phyloP scores from a whole-genome alignment of 2,113 vertebrate species.

The Channa argus region DNA sequence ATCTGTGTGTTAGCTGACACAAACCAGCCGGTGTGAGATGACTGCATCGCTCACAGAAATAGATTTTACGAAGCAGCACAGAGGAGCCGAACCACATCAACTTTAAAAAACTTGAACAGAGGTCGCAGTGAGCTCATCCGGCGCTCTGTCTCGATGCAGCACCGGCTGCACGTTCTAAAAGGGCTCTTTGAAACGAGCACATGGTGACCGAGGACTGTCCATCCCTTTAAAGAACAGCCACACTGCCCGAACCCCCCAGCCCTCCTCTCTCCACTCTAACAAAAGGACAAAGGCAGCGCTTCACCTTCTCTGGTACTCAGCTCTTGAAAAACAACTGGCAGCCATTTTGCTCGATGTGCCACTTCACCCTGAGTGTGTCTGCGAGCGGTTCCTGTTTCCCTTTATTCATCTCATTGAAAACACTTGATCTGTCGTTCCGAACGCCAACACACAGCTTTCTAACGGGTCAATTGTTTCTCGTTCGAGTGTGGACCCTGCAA shows the following conservation, averaged over 20 bases:
- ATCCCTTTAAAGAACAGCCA: conserved; percentile 6
- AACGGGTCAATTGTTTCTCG: not conserved
- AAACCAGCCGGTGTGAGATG: conserved; percentile 3
- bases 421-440: not conserved
- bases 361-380: conserved; percentile 30
- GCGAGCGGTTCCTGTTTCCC: not conserved
- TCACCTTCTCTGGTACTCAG: conserved; percentile 17
- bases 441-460: not conserved
- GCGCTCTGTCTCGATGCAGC: conserved; percentile 50
- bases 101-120: conserved; percentile 53
- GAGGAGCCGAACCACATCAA: conserved; percentile 41
- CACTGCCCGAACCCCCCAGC: not conserved
- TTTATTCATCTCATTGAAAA: not conserved
- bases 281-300: conserved; percentile 38
- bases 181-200: conserved; percentile 56
- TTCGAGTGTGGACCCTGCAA: no score
- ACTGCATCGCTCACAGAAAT: conserved; percentile 44
- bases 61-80: conserved; percentile 41
- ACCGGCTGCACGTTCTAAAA: conserved; percentile 64
- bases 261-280: not conserved
- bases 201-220: conserved; percentile 19
- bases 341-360: conserved; percentile 50
- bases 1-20: conserved; percentile 30
- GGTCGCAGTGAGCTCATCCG: conserved; percentile 57
- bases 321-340: conserved; percentile 49